These are phyloP conservation scores for Epinephelus coioides DNA, from an alignment of 2,797 vertebrate genomes.

Conservation along the genomic window DNA sequence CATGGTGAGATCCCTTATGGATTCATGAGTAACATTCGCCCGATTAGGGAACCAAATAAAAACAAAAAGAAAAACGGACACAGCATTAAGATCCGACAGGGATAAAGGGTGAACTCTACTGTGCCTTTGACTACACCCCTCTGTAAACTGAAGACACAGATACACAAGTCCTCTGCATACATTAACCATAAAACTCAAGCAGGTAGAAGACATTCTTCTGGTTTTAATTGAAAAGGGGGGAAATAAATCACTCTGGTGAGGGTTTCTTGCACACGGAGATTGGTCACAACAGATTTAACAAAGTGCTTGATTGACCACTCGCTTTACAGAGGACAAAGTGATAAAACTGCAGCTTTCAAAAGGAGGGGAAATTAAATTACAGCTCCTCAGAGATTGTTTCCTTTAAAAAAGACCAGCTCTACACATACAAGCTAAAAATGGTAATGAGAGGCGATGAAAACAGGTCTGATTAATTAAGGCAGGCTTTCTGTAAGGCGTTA, in stretches of 20 bases:
- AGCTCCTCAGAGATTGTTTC: constrained; percentile 64
- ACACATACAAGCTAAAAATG: constrained; percentile 78
- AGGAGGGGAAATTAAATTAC: constrained; percentile 73
- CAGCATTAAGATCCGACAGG: constrained; percentile 81
- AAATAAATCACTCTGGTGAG: constrained; percentile 60
- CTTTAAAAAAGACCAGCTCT: constrained; percentile 66
- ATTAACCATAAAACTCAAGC: constrained; percentile 71
- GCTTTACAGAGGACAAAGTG: constrained; percentile 76
- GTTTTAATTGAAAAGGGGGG: constrained; percentile 45
- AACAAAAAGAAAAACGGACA: constrained; percentile 53
- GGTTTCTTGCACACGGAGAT: constrained; percentile 61
- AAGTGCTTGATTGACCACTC: constrained; percentile 88
- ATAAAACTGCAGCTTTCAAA: constrained; percentile 80
- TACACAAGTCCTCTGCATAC: constrained; percentile 64
- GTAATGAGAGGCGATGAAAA: constrained; percentile 70
- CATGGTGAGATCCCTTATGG: constrained; percentile 71
- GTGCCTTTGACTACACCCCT: constrained; percentile 76
- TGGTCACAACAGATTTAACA: constrained; percentile 80
- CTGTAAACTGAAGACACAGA: constrained; percentile 80
- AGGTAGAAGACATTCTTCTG: constrained; percentile 73
- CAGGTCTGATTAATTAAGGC: constrained; percentile 84
- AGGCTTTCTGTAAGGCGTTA: constrained; percentile 88
- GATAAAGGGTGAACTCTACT: constrained; percentile 73
- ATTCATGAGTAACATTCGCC: constrained; percentile 79
- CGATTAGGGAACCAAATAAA: constrained; percentile 72